A percentile compares a stretch with the other conserved stretches of the same genome.
Evolutionary conservation across 2,113 vertebrate genomes (phyloP).

Genomic region (Nyctereutes procyonoides): DNA sequence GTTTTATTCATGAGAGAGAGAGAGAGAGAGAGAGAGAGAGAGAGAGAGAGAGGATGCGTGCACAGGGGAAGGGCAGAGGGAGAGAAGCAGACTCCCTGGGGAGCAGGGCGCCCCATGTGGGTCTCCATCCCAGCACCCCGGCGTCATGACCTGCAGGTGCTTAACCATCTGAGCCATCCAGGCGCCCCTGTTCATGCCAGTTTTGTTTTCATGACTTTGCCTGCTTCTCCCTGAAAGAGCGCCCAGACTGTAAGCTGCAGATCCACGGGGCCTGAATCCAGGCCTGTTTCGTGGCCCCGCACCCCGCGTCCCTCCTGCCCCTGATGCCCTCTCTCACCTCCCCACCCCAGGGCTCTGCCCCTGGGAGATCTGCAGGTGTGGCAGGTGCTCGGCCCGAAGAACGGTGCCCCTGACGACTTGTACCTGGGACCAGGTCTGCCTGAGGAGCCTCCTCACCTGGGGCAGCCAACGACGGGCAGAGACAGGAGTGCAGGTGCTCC

Average conservation of each 20-base stretch:
- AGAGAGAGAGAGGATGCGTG: too few species aligned
- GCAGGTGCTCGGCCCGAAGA: too few species aligned
- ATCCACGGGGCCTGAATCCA: background rate
- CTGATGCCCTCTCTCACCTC: too few species aligned
- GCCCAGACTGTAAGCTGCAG: background rate
- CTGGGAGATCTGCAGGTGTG: background rate
- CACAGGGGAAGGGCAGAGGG: too few species aligned
- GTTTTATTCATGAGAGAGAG: too few species aligned
- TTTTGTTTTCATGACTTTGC: background rate
- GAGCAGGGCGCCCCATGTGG: too few species aligned
- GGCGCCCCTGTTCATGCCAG: background rate
- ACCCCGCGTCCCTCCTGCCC: background rate
- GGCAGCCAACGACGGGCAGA: background rate
- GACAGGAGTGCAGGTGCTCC: too few species aligned
- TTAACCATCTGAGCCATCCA: too few species aligned
- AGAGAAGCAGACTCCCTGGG: too few species aligned
- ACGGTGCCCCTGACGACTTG: background rate
- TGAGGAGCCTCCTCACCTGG: background rate
- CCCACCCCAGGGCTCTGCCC: rapidly evolving
- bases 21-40: too few species aligned
- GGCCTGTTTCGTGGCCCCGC: background rate
- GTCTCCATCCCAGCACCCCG: too few species aligned
- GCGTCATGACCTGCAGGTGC: too few species aligned
- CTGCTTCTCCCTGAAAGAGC: background rate
- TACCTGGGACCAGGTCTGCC: background rate